A percentile compares a stretch with the other conserved stretches of the same genome.
These are phyloP conservation scores for Aphelocoma californica DNA, from an alignment of 2,797 vertebrate genomes.

Conservation along the genomic window DNA sequence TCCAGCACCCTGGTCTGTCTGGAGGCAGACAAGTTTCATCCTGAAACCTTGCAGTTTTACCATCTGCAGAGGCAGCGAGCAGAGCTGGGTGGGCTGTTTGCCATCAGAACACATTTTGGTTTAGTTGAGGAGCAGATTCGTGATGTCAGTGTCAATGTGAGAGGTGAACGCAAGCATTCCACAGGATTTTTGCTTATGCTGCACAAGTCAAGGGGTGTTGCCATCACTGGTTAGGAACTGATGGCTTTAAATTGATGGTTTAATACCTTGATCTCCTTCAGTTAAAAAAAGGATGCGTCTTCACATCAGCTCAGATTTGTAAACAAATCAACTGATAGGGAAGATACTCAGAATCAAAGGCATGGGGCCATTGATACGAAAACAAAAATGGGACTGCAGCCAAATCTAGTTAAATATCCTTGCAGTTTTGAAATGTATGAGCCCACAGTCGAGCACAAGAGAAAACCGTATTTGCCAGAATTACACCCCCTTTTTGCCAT, in stretches of 20 bases:
- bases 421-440: neutral
- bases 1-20: slow-evolving; percentile 32
- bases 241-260: slow-evolving; percentile 60
- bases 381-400: neutral
- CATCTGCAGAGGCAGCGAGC: slow-evolving; percentile 61
- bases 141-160: slow-evolving; percentile 64
- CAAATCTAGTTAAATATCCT: neutral
- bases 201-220: slow-evolving; percentile 52
- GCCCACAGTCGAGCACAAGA: neutral
- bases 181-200: slow-evolving; percentile 46
- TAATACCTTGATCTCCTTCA: slow-evolving; percentile 59
- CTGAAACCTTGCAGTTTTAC: slow-evolving; percentile 65
- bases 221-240: slow-evolving; percentile 48
- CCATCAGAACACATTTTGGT: slow-evolving; percentile 55
- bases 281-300: slow-evolving; percentile 29
- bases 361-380: neutral
- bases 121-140: slow-evolving; percentile 60
- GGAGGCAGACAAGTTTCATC: slow-evolving; percentile 51
- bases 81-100: slow-evolving; percentile 55
- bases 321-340: slow-evolving; percentile 53
- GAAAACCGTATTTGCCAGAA: neutral
- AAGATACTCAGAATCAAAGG: slow-evolving; percentile 40
- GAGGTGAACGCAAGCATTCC: slow-evolving; percentile 56
- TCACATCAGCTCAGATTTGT: slow-evolving; percentile 58
- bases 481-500: slow-evolving; percentile 23